Evolutionary conservation across 2,888 invertebrate genomes (phyloP).

Genomic region (Zygogramma bicolorata): DNA sequence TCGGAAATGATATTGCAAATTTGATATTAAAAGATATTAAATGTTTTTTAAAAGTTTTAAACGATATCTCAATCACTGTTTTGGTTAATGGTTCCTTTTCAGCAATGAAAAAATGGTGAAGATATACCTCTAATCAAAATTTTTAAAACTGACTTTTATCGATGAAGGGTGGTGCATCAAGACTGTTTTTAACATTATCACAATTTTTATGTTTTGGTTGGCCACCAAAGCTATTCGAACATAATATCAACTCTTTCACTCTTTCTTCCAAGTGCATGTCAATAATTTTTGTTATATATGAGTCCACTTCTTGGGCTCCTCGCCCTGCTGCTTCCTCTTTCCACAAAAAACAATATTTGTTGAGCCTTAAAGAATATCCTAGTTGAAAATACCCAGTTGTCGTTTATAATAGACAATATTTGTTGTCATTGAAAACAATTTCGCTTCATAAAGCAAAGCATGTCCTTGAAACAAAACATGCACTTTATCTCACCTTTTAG

Average conservation of each 20-base stretch:
- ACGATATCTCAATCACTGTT: background rate
- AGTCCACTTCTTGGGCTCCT: background rate
- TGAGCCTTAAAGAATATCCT: too few species aligned
- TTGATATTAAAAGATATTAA: background rate
- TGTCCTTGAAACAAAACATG: too few species aligned
- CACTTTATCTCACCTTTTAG: too few species aligned
- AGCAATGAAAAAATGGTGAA: background rate
- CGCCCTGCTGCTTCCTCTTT: background rate
- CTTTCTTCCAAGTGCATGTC: slow-evolving; percentile 5
- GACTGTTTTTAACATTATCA: too few species aligned
- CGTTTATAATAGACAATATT: slow-evolving; percentile 16
- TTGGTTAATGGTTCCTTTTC: background rate
- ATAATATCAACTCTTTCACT: slow-evolving; percentile 16
- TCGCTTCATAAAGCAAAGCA: too few species aligned
- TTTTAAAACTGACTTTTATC: background rate
- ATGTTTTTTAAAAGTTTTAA: background rate
- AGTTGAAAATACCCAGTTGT: slow-evolving; percentile 13
- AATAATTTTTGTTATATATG: background rate
- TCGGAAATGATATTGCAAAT: background rate
- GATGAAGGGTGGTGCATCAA: slow-evolving; percentile 8
- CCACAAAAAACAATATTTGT: slow-evolving; percentile 16
- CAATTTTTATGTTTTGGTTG: too few species aligned
- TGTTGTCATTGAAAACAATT: too few species aligned
- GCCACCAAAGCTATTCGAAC: background rate
- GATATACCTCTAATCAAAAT: slow-evolving; percentile 18